Evolutionary conservation across 2,888 invertebrate species (phyloP), one percentile per base, ranked within the genome.

Genomic region (Xanthorhoe designata): DNA sequence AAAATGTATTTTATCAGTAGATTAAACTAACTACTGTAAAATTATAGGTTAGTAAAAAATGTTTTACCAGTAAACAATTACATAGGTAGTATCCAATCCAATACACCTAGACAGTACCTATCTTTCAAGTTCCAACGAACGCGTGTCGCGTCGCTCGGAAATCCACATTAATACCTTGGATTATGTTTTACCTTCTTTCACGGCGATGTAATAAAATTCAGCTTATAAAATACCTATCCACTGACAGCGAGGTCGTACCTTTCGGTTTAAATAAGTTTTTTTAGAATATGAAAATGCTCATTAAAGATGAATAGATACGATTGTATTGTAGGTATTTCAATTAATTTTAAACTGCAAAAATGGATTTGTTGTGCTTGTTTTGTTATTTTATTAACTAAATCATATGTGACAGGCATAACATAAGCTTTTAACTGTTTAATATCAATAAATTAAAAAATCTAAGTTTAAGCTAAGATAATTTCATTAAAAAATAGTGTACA

Each of bases 161-260:
- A 82, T 84, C 83, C 83, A 82, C 82, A 90, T 89, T 88, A 87
- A 85, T 86, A 87, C 85, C 86, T 84, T 83, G 90, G 91, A 91
- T 92, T 91, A 91, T 84, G 85, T 86, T 88, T 81, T 90, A 90
- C 90, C 89, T 88, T 90, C 91, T 89, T 91, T 92, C 89, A 90
- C 78, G 79, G 83, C 84, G 83, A 87, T 83, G 92, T 92, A 92
- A 93, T 93, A 92, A 93, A 93, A 92, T 90, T 91, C 92, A 92
- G 92, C 92, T 93, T 93, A n/a, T n/a, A 93, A 88, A 88, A 87
- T 84, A 84, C 83, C 83, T 77, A 82, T 81, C 82, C 80, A 70
- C 74, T 72, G 79, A 76, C 76, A 73, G 75, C 74, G 61, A 75
- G 76, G 76, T 79, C 79, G 77, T 71, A 72, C 77, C 77, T 80